A percentile compares a stretch with the other conserved stretches of the same genome.
These are phyloP conservation scores for Pagetopsis macropterus DNA, from an alignment of 2,797 vertebrate genomes.

Conservation along the genomic window DNA sequence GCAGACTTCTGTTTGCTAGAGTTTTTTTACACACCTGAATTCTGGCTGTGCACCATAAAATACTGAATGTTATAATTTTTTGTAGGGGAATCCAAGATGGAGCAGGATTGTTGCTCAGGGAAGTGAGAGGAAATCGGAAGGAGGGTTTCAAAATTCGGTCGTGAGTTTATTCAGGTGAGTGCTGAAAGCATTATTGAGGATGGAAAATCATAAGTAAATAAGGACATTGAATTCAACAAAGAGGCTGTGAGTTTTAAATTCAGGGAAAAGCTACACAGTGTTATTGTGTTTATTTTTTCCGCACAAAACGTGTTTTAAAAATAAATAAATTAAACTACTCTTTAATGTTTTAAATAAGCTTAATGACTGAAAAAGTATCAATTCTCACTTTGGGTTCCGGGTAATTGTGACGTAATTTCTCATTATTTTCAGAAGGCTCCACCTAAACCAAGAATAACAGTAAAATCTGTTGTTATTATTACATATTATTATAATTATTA, in stretches of 20 bases:
- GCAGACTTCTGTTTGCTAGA: slow-evolving; percentile 68
- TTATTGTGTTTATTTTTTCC: too few relatives aligned
- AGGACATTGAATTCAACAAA: not conserved
- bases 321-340: too few relatives aligned
- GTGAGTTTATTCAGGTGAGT: slow-evolving; percentile 25
- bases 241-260: not conserved
- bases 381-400: too few relatives aligned
- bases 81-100: slow-evolving; percentile 25
- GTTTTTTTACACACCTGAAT: slow-evolving; percentile 57
- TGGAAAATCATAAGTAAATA: not conserved
- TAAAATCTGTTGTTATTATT: too few relatives aligned
- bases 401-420: too few relatives aligned
- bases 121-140: slow-evolving; percentile 28
- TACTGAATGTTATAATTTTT: slow-evolving; percentile 74
- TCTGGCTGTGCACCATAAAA: slow-evolving; percentile 62
- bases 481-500: too few relatives aligned
- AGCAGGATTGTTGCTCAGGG: slow-evolving; percentile 44
- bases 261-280: not conserved
- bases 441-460: too few relatives aligned
- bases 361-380: too few relatives aligned
- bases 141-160: slow-evolving; percentile 16
- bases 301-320: too few relatives aligned
- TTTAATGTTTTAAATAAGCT: too few relatives aligned
- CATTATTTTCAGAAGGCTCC: too few relatives aligned
- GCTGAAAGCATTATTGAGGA: slow-evolving; percentile 4